A percentile compares a stretch with the other conserved stretches of the same genome.
phyloP scores from a whole-genome alignment of 30 jellyfish, hydroid and myxozoan species.

The Aurelia aurita region DNA sequence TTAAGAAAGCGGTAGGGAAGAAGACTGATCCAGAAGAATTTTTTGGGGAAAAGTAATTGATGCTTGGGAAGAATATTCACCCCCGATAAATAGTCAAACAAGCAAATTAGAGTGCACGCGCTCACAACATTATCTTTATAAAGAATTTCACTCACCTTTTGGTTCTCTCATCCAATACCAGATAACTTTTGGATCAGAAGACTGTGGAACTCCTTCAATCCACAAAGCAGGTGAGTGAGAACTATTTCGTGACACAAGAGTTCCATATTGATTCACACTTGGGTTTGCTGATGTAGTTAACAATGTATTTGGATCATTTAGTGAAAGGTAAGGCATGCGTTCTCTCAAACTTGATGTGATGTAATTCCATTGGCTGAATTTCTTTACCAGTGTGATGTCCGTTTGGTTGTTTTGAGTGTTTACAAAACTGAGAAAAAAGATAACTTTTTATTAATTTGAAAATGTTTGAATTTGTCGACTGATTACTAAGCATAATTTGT shows the following conservation, averaged over 20 bases:
- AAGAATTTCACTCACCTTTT: slow-evolving; percentile 83
- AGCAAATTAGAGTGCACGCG: no score
- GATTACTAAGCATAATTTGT: no score
- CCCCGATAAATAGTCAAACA: no score
- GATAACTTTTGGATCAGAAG: slow-evolving; percentile 70
- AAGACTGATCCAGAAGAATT: no score
- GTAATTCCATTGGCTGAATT: slow-evolving; percentile 95
- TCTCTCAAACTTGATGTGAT: slow-evolving; percentile 81
- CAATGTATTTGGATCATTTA: slow-evolving; percentile 67
- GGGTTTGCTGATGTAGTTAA: slow-evolving; percentile 94
- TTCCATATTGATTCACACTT: slow-evolving; percentile 75
- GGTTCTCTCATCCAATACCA: slow-evolving; percentile 98
- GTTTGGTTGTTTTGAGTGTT: slow-evolving; percentile 79
- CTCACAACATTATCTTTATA: no score
- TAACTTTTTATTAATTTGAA: not conserved
- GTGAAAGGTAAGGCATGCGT: slow-evolving; percentile 94
- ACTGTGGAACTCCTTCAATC: slow-evolving; percentile 86
- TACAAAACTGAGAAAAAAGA: slow-evolving; percentile 55
- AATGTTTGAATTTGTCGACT: not conserved
- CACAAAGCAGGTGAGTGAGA: slow-evolving; percentile 89
- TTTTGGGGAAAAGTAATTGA: no score
- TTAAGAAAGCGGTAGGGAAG: no score
- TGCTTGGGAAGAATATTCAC: no score
- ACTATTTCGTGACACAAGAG: slow-evolving; percentile 82
- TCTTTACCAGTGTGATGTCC: slow-evolving; percentile 85